Conservation (phyloP, 2,797 vertebrate species). For the Sebastes taczanowskii region DNA sequence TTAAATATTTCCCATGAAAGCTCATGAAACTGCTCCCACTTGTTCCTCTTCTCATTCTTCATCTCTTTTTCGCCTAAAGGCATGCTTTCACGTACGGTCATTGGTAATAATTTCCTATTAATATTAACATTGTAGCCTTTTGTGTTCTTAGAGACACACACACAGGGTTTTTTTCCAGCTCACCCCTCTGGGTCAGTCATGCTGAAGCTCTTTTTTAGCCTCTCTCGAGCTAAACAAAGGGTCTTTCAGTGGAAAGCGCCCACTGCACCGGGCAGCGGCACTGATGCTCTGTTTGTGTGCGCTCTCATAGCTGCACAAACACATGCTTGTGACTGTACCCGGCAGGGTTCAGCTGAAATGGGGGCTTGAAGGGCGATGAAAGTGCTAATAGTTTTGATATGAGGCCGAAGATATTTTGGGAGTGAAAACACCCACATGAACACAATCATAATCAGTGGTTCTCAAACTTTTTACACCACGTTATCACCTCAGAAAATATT, state of each 20-base stretch:
- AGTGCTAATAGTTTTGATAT: background rate
- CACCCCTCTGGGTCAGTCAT: conserved; percentile 69
- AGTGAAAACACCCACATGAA: background rate
- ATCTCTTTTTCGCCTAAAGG: background rate
- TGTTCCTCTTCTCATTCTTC: background rate
- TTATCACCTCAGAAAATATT: too few relatives aligned
- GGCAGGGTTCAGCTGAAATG: conserved; percentile 10
- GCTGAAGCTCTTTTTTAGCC: conserved; percentile 63
- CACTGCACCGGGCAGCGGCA: conserved; percentile 57
- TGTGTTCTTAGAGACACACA: conserved; percentile 30
- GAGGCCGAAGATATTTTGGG: background rate
- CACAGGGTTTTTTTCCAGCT: conserved; percentile 48
- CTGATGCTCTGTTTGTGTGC: conserved; percentile 55
- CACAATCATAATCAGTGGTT: too few relatives aligned
- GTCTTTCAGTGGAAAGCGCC: conserved; percentile 67
- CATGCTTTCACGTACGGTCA: conserved; percentile 18
- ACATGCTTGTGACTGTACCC: conserved; percentile 66
- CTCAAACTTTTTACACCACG: fast-evolving
- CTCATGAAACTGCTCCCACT: background rate
- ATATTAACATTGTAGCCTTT: conserved; percentile 51
- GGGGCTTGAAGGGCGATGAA: background rate
- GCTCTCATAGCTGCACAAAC: conserved; percentile 62
- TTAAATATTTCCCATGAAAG: background rate
- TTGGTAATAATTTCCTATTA: conserved; percentile 22
- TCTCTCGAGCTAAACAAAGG: conserved; percentile 63